A percentile compares a stretch with the other conserved stretches of the same genome.
These are phyloP conservation scores for Catocala sponsa DNA, from an alignment of 2,888 invertebrate species.

Conservation along the genomic window DNA sequence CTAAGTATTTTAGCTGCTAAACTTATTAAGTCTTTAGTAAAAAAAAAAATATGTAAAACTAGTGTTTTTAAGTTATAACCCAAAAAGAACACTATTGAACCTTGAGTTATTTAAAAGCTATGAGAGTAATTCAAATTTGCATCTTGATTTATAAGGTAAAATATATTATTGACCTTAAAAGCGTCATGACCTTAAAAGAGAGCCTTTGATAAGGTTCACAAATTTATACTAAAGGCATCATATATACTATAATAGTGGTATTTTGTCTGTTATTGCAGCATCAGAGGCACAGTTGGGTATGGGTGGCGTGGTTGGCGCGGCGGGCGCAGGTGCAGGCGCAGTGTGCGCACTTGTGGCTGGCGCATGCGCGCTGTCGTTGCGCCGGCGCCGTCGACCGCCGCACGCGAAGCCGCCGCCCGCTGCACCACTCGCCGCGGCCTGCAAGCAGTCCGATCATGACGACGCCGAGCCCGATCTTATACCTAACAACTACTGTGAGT, in stretches of 20 bases:
- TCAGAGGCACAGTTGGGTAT: conserved; percentile 72
- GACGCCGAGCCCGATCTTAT: conserved; percentile 83
- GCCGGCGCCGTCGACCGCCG: conserved; percentile 66
- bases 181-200: too few species aligned
- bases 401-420: conserved; percentile 51
- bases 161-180: too few species aligned
- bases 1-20: too few species aligned
- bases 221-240: too few species aligned
- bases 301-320: conserved; percentile 70
- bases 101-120: too few species aligned
- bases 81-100: too few species aligned
- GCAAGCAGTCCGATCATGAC: conserved; percentile 65
- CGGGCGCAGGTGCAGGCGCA: conserved; percentile 68
- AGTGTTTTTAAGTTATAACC: too few species aligned
- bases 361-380: conserved; percentile 68
- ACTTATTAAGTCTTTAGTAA: too few species aligned
- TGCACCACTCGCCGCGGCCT: conserved; percentile 40
- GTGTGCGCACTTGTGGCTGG: conserved; percentile 69
- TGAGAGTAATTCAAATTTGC: too few species aligned
- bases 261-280: conserved; percentile 55
- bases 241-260: neutral
- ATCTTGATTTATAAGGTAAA: too few species aligned
- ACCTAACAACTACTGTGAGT: conserved; percentile 83
- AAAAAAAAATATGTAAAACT: too few species aligned
- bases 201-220: too few species aligned